Conservation (phyloP, 2,888 invertebrate species). For the Campoplex nolae region DNA sequence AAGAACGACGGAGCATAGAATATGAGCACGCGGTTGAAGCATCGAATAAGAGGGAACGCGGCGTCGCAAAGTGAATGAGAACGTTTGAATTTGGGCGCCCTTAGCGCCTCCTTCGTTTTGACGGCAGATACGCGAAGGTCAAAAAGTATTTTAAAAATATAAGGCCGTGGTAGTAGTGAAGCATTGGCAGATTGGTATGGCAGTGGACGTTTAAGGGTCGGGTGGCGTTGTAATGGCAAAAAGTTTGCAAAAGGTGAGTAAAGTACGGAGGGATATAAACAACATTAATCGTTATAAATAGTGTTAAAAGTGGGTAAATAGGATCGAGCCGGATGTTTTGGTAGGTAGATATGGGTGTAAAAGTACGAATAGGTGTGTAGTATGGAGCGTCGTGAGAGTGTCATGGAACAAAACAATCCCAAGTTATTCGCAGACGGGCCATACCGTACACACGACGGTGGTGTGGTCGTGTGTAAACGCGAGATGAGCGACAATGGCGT, state of each 20-base stretch:
- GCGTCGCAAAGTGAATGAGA: constrained; percentile 1
- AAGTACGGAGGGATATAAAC: constrained; percentile 69
- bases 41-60: neutral
- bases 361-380: constrained; percentile 19
- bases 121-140: constrained; percentile 84
- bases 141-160: constrained; percentile 84
- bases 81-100: constrained; percentile 81
- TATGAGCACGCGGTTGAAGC: neutral
- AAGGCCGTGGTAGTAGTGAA: constrained; percentile 77
- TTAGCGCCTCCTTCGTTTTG: constrained; percentile 77
- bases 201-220: constrained; percentile 91
- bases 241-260: constrained; percentile 92
- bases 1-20: neutral
- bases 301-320: constrained; percentile 23
- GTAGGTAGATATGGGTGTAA: neutral
- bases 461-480: constrained; percentile 71
- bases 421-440: constrained; percentile 50
- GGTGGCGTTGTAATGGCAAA: constrained; percentile 93
- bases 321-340: constrained; percentile 8
- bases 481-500: constrained; percentile 82
- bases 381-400: constrained; percentile 43
- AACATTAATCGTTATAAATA: constrained; percentile 49
- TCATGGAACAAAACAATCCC: constrained; percentile 39
- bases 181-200: constrained; percentile 85
- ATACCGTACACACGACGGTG: constrained; percentile 18